Evolutionary conservation across 2,888 invertebrate species (phyloP).

Genomic region (Heliconius aoede): DNA sequence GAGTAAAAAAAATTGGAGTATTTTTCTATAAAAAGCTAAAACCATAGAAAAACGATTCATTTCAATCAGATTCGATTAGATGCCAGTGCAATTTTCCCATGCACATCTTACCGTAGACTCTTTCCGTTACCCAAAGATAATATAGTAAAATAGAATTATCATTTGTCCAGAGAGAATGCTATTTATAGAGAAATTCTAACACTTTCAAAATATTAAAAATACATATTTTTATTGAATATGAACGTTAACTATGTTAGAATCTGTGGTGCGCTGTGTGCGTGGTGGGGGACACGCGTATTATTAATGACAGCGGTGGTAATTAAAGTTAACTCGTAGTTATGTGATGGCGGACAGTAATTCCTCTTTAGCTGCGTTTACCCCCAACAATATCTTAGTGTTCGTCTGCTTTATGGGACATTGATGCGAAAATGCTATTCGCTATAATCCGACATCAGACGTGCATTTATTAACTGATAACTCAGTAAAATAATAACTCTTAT

Average conservation of each 20-base stretch:
- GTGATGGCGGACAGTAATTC: slow-evolving; percentile 67
- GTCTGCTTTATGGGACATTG: slow-evolving; percentile 53
- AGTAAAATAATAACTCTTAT: too few species aligned
- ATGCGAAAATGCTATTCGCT: slow-evolving; percentile 40
- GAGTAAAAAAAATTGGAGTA: too few species aligned
- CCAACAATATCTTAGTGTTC: slow-evolving; percentile 47
- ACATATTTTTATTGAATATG: neutral
- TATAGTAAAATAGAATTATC: too few species aligned
- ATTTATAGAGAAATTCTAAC: too few species aligned
- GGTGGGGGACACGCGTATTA: slow-evolving; percentile 53
- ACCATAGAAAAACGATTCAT: too few species aligned
- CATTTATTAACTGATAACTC: slow-evolving; percentile 12
- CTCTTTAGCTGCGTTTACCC: slow-evolving; percentile 64
- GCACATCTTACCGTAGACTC: too few species aligned
- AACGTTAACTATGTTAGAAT: slow-evolving; percentile 1
- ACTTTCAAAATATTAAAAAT: neutral
- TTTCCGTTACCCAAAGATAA: too few species aligned
- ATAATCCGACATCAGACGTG: slow-evolving; percentile 14
- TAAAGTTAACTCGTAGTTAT: slow-evolving; percentile 71
- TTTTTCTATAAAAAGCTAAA: too few species aligned
- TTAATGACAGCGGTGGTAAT: slow-evolving; percentile 65
- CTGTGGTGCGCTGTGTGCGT: slow-evolving; percentile 33
- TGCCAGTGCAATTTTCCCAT: too few species aligned
- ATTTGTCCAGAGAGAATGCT: too few species aligned
- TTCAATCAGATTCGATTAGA: too few species aligned